Evolutionary conservation across 2,888 invertebrate genomes (phyloP).

Genomic region (Onchidella celtica): DNA sequence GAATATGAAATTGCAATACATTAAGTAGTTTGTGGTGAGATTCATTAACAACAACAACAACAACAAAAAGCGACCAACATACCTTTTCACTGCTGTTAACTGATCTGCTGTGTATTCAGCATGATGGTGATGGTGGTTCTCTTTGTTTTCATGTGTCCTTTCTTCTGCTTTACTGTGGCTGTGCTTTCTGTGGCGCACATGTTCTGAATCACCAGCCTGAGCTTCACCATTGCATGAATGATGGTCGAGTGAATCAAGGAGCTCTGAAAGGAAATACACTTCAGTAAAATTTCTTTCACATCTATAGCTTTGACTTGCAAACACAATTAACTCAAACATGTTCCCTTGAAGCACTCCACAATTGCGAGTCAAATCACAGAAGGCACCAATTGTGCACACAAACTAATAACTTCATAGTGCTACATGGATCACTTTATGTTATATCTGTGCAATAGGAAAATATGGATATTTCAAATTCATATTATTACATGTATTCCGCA

Average conservation of each 20-base stretch:
- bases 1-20: too few relatives aligned
- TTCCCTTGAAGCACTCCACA: neutral
- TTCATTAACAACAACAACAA: too few relatives aligned
- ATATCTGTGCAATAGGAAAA: too few relatives aligned
- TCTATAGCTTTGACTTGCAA: neutral
- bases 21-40: too few relatives aligned
- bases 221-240: slow-evolving; percentile 40
- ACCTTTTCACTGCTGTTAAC: slow-evolving; percentile 86
- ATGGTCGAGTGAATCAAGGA: slow-evolving; percentile 40
- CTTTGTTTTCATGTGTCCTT: slow-evolving; percentile 47
- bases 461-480: too few relatives aligned
- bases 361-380: neutral
- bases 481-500: too few relatives aligned
- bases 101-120: slow-evolving; percentile 89
- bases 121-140: slow-evolving; percentile 51
- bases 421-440: too few relatives aligned
- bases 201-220: slow-evolving; percentile 30
- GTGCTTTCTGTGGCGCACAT: slow-evolving; percentile 55
- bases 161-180: slow-evolving; percentile 37
- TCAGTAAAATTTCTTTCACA: neutral
- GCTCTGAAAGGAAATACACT: slow-evolving; percentile 31
- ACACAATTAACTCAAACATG: neutral
- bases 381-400: too few relatives aligned
- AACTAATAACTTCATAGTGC: too few relatives aligned
- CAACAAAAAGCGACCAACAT: too few relatives aligned